Percentiles rank a stretch among this genome's conserved stretches.
Evolutionary conservation across 23 tunicate genomes (phyloP).

Genomic region (Trididemnum clinides): DNA sequence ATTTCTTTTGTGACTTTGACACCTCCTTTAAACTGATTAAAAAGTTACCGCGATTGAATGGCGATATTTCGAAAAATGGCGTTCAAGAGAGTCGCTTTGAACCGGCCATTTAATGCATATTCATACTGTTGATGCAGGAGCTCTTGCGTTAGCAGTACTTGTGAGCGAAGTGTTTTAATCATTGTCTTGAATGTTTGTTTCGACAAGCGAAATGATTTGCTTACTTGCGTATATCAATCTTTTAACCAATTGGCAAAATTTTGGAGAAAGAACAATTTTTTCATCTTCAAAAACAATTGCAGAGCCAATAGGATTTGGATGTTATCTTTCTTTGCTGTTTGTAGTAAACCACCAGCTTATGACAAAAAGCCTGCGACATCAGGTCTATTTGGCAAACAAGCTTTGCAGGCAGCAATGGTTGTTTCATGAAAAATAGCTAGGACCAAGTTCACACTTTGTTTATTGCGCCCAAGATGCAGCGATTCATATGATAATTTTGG

Average conservation of each 20-base stretch:
- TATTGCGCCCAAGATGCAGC: constrained; percentile 2
- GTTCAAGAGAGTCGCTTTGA: not conserved
- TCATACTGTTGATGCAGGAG: not conserved
- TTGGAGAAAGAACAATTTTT: not conserved
- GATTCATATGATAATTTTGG: not conserved
- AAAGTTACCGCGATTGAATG: not conserved
- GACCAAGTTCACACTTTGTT: constrained; percentile 5
- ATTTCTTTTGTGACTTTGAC: not conserved
- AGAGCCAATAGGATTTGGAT: not conserved
- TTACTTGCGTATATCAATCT: no score
- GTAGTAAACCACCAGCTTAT: not conserved
- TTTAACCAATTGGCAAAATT: not conserved
- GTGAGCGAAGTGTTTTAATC: no score
- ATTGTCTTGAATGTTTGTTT: no score
- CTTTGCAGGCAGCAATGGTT: not conserved
- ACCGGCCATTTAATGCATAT: not conserved
- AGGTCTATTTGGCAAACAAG: not conserved
- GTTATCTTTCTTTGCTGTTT: not conserved
- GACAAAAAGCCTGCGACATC: constrained; percentile 6
- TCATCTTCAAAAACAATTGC: not conserved
- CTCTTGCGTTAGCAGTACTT: not conserved
- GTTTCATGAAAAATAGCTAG: constrained; percentile 7
- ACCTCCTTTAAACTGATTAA: not conserved
- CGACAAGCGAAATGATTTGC: not conserved
- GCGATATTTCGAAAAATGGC: not conserved